phyloP scores from a whole-genome alignment of 2,888 invertebrate species.

The Glyphotaelius pellucidus region DNA sequence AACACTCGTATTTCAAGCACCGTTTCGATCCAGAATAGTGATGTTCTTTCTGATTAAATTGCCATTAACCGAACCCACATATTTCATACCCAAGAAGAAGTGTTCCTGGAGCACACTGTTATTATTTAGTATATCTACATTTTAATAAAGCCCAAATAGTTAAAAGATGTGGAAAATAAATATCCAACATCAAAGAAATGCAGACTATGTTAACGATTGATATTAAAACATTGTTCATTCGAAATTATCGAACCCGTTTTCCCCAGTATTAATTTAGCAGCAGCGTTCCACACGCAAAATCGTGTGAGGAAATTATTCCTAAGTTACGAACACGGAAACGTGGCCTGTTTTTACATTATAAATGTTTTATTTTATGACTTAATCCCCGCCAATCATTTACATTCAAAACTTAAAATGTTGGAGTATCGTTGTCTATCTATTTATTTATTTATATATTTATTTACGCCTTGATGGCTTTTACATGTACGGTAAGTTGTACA shows the following conservation, averaged over 20 bases:
- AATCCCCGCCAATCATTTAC: background rate
- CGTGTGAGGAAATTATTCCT: constrained; percentile 29
- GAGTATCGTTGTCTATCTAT: background rate
- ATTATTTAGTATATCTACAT: no score
- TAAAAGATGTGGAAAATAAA: background rate
- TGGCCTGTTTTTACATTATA: background rate
- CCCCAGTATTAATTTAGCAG: constrained; percentile 8
- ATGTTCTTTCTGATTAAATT: no score
- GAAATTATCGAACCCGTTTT: constrained; percentile 16
- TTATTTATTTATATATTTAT: no score
- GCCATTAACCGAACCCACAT: no score
- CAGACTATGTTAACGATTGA: background rate
- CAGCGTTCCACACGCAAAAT: constrained; percentile 37
- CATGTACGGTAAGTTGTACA: no score
- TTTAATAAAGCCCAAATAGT: no score
- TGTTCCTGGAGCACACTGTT: no score
- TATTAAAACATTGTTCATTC: background rate
- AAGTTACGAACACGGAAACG: constrained; percentile 15
- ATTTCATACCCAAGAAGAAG: no score
- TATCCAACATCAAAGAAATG: background rate
- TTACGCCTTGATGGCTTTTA: no score
- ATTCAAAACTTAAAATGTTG: background rate
- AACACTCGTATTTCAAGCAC: no score
- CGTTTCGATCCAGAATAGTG: no score
- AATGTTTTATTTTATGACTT: background rate